Evolutionary conservation across 2,888 invertebrate species (phyloP).

Genomic region (Malthinus seriepunctatus): DNA sequence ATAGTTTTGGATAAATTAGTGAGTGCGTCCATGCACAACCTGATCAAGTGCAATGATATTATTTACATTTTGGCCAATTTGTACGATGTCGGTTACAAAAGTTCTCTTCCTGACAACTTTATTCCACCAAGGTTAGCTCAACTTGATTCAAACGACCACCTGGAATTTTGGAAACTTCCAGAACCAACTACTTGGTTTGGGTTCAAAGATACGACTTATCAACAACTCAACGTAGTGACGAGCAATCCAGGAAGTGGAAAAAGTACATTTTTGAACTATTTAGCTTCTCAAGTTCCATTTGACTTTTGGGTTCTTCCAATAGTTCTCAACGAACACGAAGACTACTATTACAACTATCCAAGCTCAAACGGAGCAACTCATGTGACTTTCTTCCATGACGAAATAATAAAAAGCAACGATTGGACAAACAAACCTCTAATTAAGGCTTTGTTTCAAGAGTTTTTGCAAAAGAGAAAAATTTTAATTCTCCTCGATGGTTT

Average conservation of each 20-base stretch:
- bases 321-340: constrained; percentile 1
- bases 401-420: neutral
- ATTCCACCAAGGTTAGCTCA: neutral
- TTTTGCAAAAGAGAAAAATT: neutral
- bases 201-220: neutral
- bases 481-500: constrained; percentile 17
- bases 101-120: neutral
- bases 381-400: neutral
- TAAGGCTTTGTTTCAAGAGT: constrained; percentile 3
- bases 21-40: neutral
- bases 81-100: neutral
- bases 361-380: neutral
- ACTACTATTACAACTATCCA: neutral
- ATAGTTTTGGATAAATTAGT: neutral
- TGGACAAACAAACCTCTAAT: neutral
- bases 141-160: neutral
- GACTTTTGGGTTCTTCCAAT: constrained; percentile 10
- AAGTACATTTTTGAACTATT: neutral
- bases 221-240: constrained; percentile 1
- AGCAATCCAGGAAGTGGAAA: constrained; percentile 20
- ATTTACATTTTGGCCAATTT: neutral
- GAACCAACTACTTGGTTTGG: neutral
- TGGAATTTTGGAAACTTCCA: neutral
- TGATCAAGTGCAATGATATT: neutral
- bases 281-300: constrained; percentile 1